Base-by-base conservation (phyloP, 2,113 vertebrate genomes). In the Acanthisitta chloris region DNA sequence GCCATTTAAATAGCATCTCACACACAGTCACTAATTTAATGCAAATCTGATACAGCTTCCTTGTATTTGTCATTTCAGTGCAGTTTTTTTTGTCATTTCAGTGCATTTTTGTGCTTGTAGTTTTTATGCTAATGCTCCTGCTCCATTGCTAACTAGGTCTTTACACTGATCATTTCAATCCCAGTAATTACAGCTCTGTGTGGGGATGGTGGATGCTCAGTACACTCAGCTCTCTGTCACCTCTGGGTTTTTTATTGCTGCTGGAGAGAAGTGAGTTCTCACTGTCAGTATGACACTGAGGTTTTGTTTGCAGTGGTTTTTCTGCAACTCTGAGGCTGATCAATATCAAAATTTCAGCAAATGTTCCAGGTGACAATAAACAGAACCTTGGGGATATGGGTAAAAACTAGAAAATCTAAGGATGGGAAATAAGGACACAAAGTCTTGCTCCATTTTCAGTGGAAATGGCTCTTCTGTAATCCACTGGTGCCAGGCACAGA, bases 21-120 rank as follows among this genome's bases (percentile, higher is more conserved):
- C 57, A 74, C 65, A 52, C 55, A 96, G 87, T 90, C 85, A 67
- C 96, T 97, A 97, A 97, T 97, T 97, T 96, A 72, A 96, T 97
- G 96, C 95, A 96, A 97, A 97, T 97, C 94, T 93, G 87, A 77
- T n/a, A 51, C 15, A 3, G 87, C 74, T 95, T 73, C 82, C 93
- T 96, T 94, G 87, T 96, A 73, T 95, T 96, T 94, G 90, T 88
- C 95, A 96, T 93, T 77, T 94, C 46, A 19, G 88, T 36, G 81
- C 85, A 29, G 95, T 97, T 93, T 65, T 86, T n/a, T 95, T 96
- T 94, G 90, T 88, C 95, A 96, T 93, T 77, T 94, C 46, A 19
- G 88, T 36, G 81, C 85, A 29, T 96, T 97, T 93, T 65, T 86
- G 66, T 62, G 94, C 93, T 64, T 51, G 74, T 80, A 46, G 90